Evolutionary conservation across 1,140 invertebrate genomes (phyloP), one percentile per base, ranked within the genome.

Genomic region (Mercenaria mercenaria): DNA sequence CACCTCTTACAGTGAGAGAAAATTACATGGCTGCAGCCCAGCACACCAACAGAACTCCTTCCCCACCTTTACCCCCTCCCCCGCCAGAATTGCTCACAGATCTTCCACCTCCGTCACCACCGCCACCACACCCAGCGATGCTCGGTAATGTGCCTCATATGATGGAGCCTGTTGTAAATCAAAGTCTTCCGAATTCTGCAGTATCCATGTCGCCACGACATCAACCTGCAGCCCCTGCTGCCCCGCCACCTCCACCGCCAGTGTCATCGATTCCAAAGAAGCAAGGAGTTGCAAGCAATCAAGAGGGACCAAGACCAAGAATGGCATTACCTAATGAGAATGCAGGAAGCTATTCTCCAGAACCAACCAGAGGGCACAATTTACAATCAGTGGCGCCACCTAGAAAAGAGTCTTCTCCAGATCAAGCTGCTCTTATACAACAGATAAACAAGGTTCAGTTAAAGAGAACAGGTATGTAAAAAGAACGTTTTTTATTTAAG

Each of bases 41-140:
- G 26, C 56, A 56, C 8, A 6, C 15, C 18, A 41, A 32, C 39
- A 79, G 88, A 64, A n/a, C 88, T 8, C 59, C 43, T 11, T 89
- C 88, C 11, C 88, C 88, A 0, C 88, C 88, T 13, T 74, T 89
- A 34, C 88, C 88, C 23, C 88, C 88, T 18, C 88, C 88, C n/a
- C 88, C 88, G 1, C 88, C 88, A 47, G 88, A 89, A 64, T 34
- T 89, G 64, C 69, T 83, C 34, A 50, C 26, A 11, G 47, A 84
- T 41, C 56, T 50, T 32, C n/a, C 41, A 15, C 29, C 47, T 15
- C 11, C 52, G 0, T 20, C 59, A 13, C 43, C 52, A n/a, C 15
- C 59, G 11, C 37, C 18, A 43, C 41, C n/a, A 59, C 56, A 88
- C 23, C 72, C 10, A 41, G 13, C 18, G 13, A 79, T 79, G 76